Base-by-base conservation (phyloP, 2,888 invertebrate species). In the Cantharis flavilabris region DNA sequence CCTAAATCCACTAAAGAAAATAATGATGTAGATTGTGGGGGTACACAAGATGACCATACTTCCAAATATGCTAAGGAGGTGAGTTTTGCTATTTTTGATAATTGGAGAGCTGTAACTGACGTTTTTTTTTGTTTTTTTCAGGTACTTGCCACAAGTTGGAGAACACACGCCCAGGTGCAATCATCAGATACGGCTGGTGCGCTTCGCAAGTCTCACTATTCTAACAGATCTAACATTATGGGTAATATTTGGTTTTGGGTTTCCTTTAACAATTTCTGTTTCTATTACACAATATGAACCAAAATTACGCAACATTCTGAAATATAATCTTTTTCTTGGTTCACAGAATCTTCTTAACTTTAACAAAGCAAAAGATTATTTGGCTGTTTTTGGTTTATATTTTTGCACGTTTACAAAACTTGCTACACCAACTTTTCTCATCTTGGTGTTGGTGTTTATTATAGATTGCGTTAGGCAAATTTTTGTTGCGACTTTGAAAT, bases 151-250 rank as follows among this genome's bases (percentile, higher is more conserved):
- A 65, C 65, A 65, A 83, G 84, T 33, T 86, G 86, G 87, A 88
- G 87, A 81, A 73, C 83, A 70, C 86, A 86, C 76, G 83, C 86
- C 81, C 49, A 49, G 49, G 84, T 87, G 79, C 87, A 88, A 74
- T 88, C 88, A 75, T 88, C 88, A 73, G 88, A 88, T 83, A 87
- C 88, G 83, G 88, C 88, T 85, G 93, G 93, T 93, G 92, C 91
- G 92, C 92, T 91, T 89, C 92, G 93, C 91, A 94, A 94, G 90
- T 90, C 93, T 88, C 92, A 93, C 91, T 92, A 92, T 92, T 92
- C 91, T 92, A 93, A 94, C 90, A 92, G 94, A 86, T 92, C 92
- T 92, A 93, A 92, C 91, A 92, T 92, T 90, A 91, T 89, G 87
- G 85, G 85, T 85, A 85, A 85, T 88, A 88, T 83, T 85, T 86